Conservation (phyloP, 2,888 invertebrate species). For the Lingula anatina region DNA sequence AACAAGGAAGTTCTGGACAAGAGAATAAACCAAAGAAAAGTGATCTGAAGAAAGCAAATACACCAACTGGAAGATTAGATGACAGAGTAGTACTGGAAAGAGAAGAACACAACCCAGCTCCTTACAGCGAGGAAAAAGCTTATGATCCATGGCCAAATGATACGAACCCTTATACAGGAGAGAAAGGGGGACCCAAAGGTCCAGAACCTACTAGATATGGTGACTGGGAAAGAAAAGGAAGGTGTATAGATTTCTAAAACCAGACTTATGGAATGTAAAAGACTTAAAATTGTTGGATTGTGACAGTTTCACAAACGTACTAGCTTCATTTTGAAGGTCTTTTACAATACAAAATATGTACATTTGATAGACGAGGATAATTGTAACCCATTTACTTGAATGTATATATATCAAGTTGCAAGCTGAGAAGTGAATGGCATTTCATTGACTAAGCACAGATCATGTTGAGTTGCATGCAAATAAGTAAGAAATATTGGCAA, state of each 20-base stretch:
- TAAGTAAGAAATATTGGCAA: too few relatives aligned
- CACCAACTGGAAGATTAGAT: slow-evolving; percentile 65
- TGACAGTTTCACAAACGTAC: too few relatives aligned
- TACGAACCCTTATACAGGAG: slow-evolving; percentile 87
- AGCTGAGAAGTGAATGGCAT: too few relatives aligned
- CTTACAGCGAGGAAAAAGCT: slow-evolving; percentile 76
- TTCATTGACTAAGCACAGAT: too few relatives aligned
- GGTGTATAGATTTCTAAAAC: slow-evolving; percentile 88
- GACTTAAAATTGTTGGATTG: too few relatives aligned
- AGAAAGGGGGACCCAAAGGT: slow-evolving; percentile 89
- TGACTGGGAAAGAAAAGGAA: slow-evolving; percentile 98
- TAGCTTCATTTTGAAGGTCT: too few relatives aligned
- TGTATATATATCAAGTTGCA: too few relatives aligned
- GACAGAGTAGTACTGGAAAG: slow-evolving; percentile 60
- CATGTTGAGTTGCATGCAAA: too few relatives aligned
- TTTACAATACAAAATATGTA: too few relatives aligned
- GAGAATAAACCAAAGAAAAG: neutral
- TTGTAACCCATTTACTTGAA: too few relatives aligned
- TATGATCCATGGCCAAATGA: slow-evolving; percentile 76
- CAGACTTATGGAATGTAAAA: too few relatives aligned
- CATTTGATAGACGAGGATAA: too few relatives aligned
- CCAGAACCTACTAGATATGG: slow-evolving; percentile 99
- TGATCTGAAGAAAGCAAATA: slow-evolving; percentile 56
- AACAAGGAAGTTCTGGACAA: neutral
- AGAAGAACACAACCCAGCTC: slow-evolving; percentile 61